Evolutionary conservation across 2,888 invertebrate genomes (phyloP), one percentile per base, ranked within the genome.

Genomic region (Geophilus truncorum): DNA sequence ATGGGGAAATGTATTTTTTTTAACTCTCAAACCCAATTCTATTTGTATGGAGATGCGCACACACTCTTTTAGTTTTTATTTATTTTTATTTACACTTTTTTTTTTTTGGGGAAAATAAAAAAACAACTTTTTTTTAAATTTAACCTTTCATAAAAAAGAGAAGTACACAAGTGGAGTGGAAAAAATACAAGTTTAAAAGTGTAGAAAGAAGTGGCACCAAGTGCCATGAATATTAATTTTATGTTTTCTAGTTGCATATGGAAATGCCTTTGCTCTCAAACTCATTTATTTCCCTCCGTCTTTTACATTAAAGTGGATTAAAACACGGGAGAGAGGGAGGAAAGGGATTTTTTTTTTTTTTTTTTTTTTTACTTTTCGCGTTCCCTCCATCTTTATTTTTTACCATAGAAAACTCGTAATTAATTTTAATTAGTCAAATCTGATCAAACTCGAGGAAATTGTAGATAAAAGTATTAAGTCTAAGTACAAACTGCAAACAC

Each of bases 231-330:
- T 78, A 45, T 78, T 78, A 78, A 78, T 78, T 78, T 78, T 78
- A 78, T 78, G 78, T 78, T 45, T 78, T 78, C 78, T 78, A 78
- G 78, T 78, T 78, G 78, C 78, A 78, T 78, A 78, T 78, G 78
- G 78, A 78, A 78, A 77, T 77, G 36, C 34, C 6, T 36, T 32
- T 36, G 77, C 77, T 77, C 77, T 32, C 77, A 32, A 36, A 77
- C 34, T 34, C 77, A 77, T 36, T 34, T 36, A 36, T 34, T 32
- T 77, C 77, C 25, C 62, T 15, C 62, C 62, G 62, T 62, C 62
- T 62, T 62, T 34, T 77, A 77, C 32, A 77, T 77, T 77, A 32
- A 77, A 77, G 34, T 77, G 77, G 34, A 77, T 77, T 77, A 77
- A 77, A 77, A 36, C 40, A n/a, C 45, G 78, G 15, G 30, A 21